Percentiles rank a stretch among this genome's conserved stretches.
Conservation (phyloP, 2,888 invertebrate genomes). For the Paralinhomoeus sp. region DNA sequence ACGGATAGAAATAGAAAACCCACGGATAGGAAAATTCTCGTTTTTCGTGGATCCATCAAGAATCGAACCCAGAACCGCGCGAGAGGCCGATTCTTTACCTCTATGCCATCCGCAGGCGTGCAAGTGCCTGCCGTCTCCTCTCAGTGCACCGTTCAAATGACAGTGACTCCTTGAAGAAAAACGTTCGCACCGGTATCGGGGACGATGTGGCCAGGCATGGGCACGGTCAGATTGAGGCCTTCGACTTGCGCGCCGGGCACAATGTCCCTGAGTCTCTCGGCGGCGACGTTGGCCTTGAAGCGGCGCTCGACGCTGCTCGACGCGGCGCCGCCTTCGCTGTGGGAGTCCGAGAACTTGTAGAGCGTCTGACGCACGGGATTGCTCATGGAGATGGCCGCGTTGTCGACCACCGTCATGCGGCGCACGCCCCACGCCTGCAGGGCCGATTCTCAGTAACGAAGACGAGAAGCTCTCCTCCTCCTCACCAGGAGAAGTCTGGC, state of each 20-base stretch:
- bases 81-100: no score
- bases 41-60: no score
- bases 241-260: slow-evolving; percentile 41
- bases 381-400: slow-evolving; percentile 67
- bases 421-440: slow-evolving; percentile 71
- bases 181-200: no score
- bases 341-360: slow-evolving; percentile 48
- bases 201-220: slow-evolving; percentile 61
- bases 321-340: not conserved
- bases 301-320: not conserved
- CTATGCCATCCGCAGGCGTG: no score
- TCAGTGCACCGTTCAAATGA: no score
- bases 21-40: no score
- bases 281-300: slow-evolving; percentile 45
- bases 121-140: no score
- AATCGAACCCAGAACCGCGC: no score
- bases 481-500: slow-evolving; percentile 58
- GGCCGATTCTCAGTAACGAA: no score
- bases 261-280: slow-evolving; percentile 50
- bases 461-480: no score
- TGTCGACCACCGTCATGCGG: slow-evolving; percentile 71
- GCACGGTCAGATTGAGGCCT: slow-evolving; percentile 18
- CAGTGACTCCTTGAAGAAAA: no score
- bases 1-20: no score
- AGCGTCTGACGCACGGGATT: slow-evolving; percentile 87